These are phyloP conservation scores for Acanthoscelides obtectus DNA, from an alignment of 2,888 invertebrate species.

Conservation along the genomic window DNA sequence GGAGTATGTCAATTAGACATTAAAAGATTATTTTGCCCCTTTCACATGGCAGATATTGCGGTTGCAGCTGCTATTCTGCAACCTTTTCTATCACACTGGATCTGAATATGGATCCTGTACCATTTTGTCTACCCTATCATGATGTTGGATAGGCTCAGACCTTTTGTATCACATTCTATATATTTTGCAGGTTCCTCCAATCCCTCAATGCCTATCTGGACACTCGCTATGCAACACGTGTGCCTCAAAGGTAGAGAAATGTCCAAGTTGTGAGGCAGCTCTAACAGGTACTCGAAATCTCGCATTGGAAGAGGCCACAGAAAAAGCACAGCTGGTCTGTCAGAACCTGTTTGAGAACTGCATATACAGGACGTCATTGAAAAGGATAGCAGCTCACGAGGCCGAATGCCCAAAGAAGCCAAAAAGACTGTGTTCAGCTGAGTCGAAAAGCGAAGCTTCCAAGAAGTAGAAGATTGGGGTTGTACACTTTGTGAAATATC, in stretches of 20 bases:
- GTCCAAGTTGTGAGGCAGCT: slow-evolving; percentile 18
- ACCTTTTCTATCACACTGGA: too few relatives aligned
- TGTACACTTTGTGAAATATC: neutral
- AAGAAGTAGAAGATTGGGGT: neutral
- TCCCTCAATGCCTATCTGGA: slow-evolving; percentile 19
- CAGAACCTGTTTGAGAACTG: slow-evolving; percentile 14
- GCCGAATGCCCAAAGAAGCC: slow-evolving; percentile 14
- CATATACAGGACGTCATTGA: slow-evolving; percentile 10
- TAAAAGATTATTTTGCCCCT: too few relatives aligned
- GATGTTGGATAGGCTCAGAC: too few relatives aligned
- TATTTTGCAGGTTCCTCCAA: slow-evolving; percentile 11
- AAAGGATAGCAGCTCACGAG: slow-evolving; percentile 17
- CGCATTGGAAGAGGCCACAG: slow-evolving; percentile 15
- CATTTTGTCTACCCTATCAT: too few relatives aligned
- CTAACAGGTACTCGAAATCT: slow-evolving; percentile 16
- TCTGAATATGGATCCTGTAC: too few relatives aligned
- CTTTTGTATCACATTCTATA: too few relatives aligned
- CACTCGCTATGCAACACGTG: slow-evolving; percentile 19
- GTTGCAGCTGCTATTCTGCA: too few relatives aligned
- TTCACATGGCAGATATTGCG: too few relatives aligned
- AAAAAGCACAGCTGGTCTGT: slow-evolving; percentile 16
- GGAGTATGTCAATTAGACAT: too few relatives aligned
- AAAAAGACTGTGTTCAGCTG: slow-evolving; percentile 10
- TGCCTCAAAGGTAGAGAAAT: slow-evolving; percentile 16
- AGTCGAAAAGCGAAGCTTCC: neutral